phyloP scores from a whole-genome alignment of 2,888 invertebrate genomes.

The Sinopyrophorus schimmeli region DNA sequence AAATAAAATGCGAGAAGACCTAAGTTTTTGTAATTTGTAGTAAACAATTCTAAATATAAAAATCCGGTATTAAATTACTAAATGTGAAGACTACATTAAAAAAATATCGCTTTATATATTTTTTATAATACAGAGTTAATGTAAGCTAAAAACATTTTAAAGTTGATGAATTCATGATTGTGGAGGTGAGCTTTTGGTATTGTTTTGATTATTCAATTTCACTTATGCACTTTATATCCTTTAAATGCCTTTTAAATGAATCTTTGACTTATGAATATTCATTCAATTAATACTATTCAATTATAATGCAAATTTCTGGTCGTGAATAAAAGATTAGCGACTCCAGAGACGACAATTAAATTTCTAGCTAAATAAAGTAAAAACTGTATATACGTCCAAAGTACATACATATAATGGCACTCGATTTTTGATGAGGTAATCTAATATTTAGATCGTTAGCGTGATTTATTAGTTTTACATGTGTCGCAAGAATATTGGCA shows the following conservation, averaged over 20 bases:
- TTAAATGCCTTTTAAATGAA: conserved; percentile 2
- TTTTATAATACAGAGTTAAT: too few species aligned
- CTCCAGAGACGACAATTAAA: too few species aligned
- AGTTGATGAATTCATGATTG: too few species aligned
- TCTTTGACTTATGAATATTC: conserved; percentile 15
- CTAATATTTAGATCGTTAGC: conserved; percentile 3
- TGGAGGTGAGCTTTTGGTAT: too few species aligned
- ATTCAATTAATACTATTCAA: conserved; percentile 15
- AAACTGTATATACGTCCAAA: background rate
- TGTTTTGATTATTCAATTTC: background rate
- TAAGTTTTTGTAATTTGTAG: too few species aligned
- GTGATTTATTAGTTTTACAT: conserved; percentile 17
- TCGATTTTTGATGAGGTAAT: too few species aligned
- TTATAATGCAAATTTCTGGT: conserved; percentile 21
- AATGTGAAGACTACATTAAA: too few species aligned
- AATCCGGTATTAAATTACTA: too few species aligned
- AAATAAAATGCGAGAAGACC: too few species aligned
- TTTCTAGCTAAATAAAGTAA: background rate
- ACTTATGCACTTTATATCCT: background rate
- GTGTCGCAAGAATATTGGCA: conserved; percentile 4
- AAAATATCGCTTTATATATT: too few species aligned
- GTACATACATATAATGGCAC: background rate
- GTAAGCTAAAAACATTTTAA: too few species aligned
- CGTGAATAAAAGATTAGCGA: conserved; percentile 4
- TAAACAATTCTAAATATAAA: too few species aligned